A percentile compares a stretch with the other conserved stretches of the same genome.
Conservation (phyloP, 2,113 vertebrate genomes). For the Pteropus alecto region DNA sequence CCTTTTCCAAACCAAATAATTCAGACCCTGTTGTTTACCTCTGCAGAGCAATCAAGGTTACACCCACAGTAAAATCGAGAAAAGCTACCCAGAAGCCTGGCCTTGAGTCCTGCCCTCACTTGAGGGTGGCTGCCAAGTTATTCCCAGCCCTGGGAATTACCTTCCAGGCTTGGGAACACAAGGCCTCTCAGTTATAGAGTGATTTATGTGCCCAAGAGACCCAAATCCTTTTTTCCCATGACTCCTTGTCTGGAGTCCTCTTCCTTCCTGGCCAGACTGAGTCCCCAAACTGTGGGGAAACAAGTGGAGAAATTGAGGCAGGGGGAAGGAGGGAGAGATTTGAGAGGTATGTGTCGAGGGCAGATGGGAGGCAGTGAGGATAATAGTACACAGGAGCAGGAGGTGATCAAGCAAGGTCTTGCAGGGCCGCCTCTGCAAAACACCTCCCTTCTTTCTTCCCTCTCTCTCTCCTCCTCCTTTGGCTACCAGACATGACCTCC, state of each 20-base stretch:
- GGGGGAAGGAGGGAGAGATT: not conserved
- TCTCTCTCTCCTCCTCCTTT: not conserved
- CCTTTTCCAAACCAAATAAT: slow-evolving; percentile 66
- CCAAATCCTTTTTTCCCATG: slow-evolving; percentile 17
- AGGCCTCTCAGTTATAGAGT: not conserved
- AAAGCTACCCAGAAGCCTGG: slow-evolving; percentile 39
- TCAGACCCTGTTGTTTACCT: slow-evolving; percentile 62
- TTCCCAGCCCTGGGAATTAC: slow-evolving; percentile 57
- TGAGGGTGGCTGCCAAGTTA: slow-evolving; percentile 53
- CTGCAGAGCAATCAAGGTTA: slow-evolving; percentile 59
- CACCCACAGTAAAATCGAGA: slow-evolving; percentile 25
- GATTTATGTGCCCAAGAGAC: slow-evolving; percentile 22
- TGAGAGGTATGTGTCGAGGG: not conserved
- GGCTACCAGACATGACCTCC: not conserved
- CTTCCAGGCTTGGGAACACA: slow-evolving; percentile 21
- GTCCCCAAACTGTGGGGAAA: not conserved
- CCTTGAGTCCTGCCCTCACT: not conserved
- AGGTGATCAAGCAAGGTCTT: not conserved
- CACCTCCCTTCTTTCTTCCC: not conserved
- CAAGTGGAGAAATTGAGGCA: not conserved
- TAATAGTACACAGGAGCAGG: not conserved
- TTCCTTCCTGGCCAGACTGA: not conserved
- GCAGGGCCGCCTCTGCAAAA: not conserved
- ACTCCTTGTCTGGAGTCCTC: not conserved
- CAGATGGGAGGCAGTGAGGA: not conserved